Evolutionary conservation across 2,113 vertebrate genomes (phyloP).

Genomic region (Lichenostomus cassidix): DNA sequence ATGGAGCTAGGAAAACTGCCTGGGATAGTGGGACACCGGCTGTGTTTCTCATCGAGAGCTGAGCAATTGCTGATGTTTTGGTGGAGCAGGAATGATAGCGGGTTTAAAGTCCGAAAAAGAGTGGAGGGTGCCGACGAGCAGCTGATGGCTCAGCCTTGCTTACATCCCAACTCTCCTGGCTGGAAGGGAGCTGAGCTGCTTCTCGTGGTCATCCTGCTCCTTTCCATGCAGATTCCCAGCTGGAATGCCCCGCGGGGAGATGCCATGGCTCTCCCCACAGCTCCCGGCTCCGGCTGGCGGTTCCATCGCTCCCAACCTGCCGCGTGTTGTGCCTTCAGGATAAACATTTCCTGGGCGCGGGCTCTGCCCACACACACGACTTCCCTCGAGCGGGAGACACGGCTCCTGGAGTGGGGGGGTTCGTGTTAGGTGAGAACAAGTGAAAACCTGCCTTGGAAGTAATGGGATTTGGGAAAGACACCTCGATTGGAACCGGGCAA

Average conservation of each 20-base stretch:
- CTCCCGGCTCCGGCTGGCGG: neutral
- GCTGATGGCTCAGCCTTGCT: neutral
- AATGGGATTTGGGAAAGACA: neutral
- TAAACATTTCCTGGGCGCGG: neutral
- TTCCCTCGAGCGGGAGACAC: neutral
- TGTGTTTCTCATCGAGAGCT: fast-evolving
- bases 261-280: neutral
- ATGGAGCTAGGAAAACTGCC: neutral
- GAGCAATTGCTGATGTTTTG: neutral
- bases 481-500: fast-evolving
- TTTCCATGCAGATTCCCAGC: neutral
- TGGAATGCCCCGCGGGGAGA: fast-evolving
- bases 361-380: neutral
- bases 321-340: neutral
- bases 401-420: neutral
- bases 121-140: neutral
- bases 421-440: neutral
- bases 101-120: neutral
- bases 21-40: fast-evolving
- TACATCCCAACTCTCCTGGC: neutral
- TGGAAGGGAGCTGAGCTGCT: neutral
- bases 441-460: neutral
- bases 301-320: neutral
- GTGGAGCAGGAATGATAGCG: neutral
- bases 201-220: neutral